Percentiles rank a stretch among this genome's conserved stretches.
Evolutionary conservation across 2,113 vertebrate genomes (phyloP).

Genomic region (Martes martes): DNA sequence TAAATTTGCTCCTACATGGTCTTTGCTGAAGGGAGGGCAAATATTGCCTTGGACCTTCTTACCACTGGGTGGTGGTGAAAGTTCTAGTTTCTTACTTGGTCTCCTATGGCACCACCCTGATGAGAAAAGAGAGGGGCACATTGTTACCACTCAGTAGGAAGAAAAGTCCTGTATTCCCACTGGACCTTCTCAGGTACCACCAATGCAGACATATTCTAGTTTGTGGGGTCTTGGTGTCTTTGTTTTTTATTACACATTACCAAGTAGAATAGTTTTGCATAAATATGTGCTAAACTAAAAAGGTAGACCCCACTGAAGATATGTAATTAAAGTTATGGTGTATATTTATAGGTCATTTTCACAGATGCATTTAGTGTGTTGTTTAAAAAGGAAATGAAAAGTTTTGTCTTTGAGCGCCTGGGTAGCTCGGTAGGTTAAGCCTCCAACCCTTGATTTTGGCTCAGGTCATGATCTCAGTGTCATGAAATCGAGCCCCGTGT

Average conservation of each 20-base stretch:
- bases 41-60: not conserved
- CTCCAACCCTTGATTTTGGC: not conserved
- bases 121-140: not conserved
- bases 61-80: not conserved
- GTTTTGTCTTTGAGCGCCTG: not conserved
- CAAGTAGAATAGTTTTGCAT: not conserved
- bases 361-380: not conserved
- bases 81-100: not conserved
- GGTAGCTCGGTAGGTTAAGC: not conserved
- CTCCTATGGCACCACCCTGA: not conserved
- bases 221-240: not conserved
- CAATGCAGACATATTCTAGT: not conserved
- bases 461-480: not conserved
- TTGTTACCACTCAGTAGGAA: not conserved
- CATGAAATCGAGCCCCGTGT: not conserved
- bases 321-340: not conserved
- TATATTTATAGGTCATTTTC: not conserved
- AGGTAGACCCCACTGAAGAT: not conserved
- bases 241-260: not conserved
- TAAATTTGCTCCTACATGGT: not conserved
- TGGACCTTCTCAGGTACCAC: not conserved
- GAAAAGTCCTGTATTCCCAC: not conserved
- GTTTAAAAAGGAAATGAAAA: constrained; percentile 54
- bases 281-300: constrained; percentile 3
- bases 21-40: not conserved